A percentile compares a stretch with the other conserved stretches of the same genome.
Evolutionary conservation across 2,888 invertebrate genomes (phyloP).

Genomic region (Linnaemya vulpina): DNA sequence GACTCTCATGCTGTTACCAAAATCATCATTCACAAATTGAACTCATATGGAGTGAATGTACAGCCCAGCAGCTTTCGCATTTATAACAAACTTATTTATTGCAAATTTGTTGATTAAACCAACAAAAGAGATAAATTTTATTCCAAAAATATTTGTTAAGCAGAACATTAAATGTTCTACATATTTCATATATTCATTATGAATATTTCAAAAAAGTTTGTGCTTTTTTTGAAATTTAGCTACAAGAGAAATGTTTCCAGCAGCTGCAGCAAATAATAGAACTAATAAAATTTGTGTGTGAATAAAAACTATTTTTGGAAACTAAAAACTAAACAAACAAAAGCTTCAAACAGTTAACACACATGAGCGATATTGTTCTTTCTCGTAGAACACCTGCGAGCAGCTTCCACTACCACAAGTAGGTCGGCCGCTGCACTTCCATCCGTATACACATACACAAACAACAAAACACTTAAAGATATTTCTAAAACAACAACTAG

Average conservation of each 20-base stretch:
- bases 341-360: background rate
- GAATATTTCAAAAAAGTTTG: background rate
- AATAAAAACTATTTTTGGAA: background rate
- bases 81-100: background rate
- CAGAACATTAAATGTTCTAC: background rate
- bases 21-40: background rate
- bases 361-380: background rate
- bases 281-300: background rate
- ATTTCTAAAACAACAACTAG: conserved; percentile 20
- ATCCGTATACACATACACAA: conserved; percentile 15
- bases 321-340: background rate
- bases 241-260: background rate
- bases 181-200: background rate
- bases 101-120: background rate
- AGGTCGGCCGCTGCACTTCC: conserved; percentile 6
- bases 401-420: background rate
- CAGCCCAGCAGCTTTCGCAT: background rate
- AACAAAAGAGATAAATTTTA: background rate
- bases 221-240: background rate
- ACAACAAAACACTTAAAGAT: conserved; percentile 20
- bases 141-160: background rate
- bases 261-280: background rate
- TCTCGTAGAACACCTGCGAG: background rate
- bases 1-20: background rate
- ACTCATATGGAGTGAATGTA: background rate